Evolutionary conservation across 2,888 invertebrate genomes (phyloP).

Genomic region (Scrobipalpa atriplicella): DNA sequence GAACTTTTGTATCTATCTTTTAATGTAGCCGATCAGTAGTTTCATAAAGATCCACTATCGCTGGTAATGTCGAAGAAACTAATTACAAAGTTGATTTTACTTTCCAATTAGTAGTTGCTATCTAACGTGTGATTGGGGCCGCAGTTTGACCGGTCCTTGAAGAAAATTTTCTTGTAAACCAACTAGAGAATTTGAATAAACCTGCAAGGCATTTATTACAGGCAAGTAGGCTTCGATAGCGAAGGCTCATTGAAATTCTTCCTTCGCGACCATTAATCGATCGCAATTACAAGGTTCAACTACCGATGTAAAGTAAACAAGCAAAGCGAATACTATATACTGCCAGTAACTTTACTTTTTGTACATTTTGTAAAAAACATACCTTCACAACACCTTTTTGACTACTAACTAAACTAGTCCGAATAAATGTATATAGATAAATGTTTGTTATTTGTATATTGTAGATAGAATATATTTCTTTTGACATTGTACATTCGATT

Average conservation of each 20-base stretch:
- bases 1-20: not conserved
- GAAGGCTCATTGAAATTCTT: constrained; percentile 26
- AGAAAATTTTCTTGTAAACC: not conserved
- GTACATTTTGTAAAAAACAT: constrained; percentile 65
- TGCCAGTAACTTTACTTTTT: constrained; percentile 59
- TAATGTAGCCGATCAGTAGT: not conserved
- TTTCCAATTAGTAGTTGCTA: constrained; percentile 7
- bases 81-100: not conserved
- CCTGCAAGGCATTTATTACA: constrained; percentile 23
- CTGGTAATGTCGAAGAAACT: not conserved
- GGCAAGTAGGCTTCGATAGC: constrained; percentile 19
- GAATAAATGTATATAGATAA: constrained; percentile 80
- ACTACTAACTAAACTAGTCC: constrained; percentile 80
- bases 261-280: constrained; percentile 26
- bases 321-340: constrained; percentile 47
- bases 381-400: constrained; percentile 59
- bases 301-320: constrained; percentile 40
- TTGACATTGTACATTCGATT: constrained; percentile 73
- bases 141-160: constrained; percentile 8
- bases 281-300: constrained; percentile 34
- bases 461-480: constrained; percentile 81
- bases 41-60: not conserved
- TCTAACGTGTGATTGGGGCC: not conserved
- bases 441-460: constrained; percentile 83
- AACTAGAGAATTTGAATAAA: constrained; percentile 24